Evolutionary conservation across 2,888 invertebrate genomes (phyloP).

Genomic region (Drosophila longiperda): DNA sequence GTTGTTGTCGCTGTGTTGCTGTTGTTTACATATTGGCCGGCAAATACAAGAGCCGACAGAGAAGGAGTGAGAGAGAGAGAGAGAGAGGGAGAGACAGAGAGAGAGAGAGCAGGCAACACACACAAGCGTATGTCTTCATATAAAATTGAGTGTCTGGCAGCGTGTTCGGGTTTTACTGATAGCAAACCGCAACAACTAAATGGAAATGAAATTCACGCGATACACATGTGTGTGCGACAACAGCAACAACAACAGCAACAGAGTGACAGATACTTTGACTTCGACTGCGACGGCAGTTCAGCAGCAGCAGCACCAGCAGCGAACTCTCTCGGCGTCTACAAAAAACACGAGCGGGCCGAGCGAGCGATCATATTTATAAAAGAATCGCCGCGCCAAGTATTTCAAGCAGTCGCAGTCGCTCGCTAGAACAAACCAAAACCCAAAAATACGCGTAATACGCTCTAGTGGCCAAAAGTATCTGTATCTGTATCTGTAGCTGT

Average conservation of each 20-base stretch:
- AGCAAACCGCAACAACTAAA: conserved; percentile 57
- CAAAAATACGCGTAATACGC: conserved; percentile 26
- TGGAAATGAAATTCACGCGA: conserved; percentile 74
- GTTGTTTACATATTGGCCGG: conserved; percentile 80
- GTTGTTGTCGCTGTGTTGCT: conserved; percentile 62
- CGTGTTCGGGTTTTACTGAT: conserved; percentile 73
- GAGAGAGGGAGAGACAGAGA: conserved; percentile 16
- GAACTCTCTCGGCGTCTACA: conserved; percentile 45
- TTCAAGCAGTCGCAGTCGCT: conserved; percentile 80
- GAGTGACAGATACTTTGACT: conserved; percentile 24
- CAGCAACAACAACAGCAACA: conserved; percentile 20
- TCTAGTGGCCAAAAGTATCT: conserved; percentile 23
- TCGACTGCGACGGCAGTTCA: conserved; percentile 13
- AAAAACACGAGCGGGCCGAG: conserved; percentile 4
- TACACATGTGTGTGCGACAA: conserved; percentile 69
- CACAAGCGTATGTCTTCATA: conserved; percentile 3
- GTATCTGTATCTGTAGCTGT: conserved; percentile 28
- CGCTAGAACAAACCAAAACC: conserved; percentile 77
- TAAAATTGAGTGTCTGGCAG: conserved; percentile 30
- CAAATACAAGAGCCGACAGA: conserved; percentile 40
- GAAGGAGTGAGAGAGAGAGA: conserved; percentile 8
- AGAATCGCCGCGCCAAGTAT: conserved; percentile 77
- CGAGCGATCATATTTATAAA: conserved; percentile 82
- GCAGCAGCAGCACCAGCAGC: conserved; percentile 20
- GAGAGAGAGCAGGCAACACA: conserved; percentile 29